Base-by-base conservation (phyloP, 2,113 vertebrate species). In the Psittacus erithacus region DNA sequence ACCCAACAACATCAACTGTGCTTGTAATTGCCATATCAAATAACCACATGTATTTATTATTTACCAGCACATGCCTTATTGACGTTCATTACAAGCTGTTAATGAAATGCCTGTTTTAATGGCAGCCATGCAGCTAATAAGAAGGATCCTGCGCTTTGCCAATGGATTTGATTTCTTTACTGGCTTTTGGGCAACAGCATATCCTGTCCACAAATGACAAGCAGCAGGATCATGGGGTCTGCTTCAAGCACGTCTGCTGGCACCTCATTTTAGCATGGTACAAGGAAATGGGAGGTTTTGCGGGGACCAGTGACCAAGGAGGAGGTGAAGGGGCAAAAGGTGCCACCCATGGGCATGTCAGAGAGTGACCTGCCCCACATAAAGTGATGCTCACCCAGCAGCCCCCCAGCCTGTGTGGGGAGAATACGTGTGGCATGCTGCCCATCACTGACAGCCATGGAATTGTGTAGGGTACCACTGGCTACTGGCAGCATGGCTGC, bases 21-120 rank as follows among this genome's bases (percentile, higher is more conserved):
- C 63, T 91, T 94, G 60, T 94, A 93, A 96, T 64, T 95, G 81
- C 73, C 17, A 2, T 96, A 91, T 93, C 46, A 46, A 87, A 94
- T 91, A 95, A 88, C 77, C 35, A 81, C 78, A 92, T 86, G 60
- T 94, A 95, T 96, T 94, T 95, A 95, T 96, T 96, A 96, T 96
- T 97, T 96, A 96, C 84, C 74, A 95, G 50, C 65, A 70, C 29
- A 80, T 64, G 67, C 64, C 95, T 97, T 95, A 92, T 89, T 95
- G 78, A 92, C 35, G 8, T 59, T 97, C 86, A 91, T 87, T 97
- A 96, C 92, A 96, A 95, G 86, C 88, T 92, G 79, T 92, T 95
- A 96, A 97, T 92, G 92, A 96, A 73, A 68, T 84, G 68, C 83
- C 89, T 82, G 44, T 80, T 92, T 88, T 96, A 96, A 88, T 74